Conservation (phyloP, 2,797 vertebrate species). For the Notoglanidium macrostoma region DNA sequence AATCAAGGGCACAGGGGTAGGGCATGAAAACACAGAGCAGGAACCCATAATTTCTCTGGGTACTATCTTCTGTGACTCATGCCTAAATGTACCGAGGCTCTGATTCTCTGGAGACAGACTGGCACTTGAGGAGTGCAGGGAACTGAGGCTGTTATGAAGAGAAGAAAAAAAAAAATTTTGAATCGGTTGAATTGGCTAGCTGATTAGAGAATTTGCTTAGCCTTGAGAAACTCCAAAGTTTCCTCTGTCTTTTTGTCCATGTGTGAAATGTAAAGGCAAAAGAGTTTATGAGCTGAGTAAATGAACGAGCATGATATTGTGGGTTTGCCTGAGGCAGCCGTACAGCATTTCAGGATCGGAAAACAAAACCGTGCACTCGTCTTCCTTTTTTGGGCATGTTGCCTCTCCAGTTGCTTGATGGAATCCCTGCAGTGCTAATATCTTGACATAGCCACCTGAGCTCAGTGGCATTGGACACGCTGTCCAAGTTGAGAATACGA, state of each 20-base stretch:
- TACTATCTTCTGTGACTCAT: constrained; percentile 36
- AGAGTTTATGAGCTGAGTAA: constrained; percentile 73
- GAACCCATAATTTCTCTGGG: constrained; percentile 18
- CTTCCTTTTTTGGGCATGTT: constrained; percentile 7
- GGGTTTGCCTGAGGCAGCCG: constrained; percentile 68
- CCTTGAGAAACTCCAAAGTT: not conserved
- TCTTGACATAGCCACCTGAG: constrained; percentile 34
- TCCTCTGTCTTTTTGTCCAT: not conserved
- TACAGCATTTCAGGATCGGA: constrained; percentile 48
- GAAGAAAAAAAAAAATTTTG: not conserved
- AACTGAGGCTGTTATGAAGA: not conserved
- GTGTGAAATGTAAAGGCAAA: constrained; percentile 55
- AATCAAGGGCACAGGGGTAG: constrained; percentile 40
- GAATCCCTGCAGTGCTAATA: constrained; percentile 42
- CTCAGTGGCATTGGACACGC: constrained; percentile 40
- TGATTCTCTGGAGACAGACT: not conserved
- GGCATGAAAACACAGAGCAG: constrained; percentile 23
- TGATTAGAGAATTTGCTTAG: constrained; percentile 30
- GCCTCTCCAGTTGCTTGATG: constrained; percentile 40
- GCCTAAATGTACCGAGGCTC: constrained; percentile 2
- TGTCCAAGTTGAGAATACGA: constrained; percentile 30
- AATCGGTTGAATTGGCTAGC: constrained; percentile 21
- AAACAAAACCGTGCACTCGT: not conserved
- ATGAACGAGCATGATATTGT: constrained; percentile 75
- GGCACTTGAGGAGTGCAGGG: not conserved